These are phyloP conservation scores for Hemichromis elongatus DNA, from an alignment of 2,113 vertebrate genomes.

Conservation along the genomic window DNA sequence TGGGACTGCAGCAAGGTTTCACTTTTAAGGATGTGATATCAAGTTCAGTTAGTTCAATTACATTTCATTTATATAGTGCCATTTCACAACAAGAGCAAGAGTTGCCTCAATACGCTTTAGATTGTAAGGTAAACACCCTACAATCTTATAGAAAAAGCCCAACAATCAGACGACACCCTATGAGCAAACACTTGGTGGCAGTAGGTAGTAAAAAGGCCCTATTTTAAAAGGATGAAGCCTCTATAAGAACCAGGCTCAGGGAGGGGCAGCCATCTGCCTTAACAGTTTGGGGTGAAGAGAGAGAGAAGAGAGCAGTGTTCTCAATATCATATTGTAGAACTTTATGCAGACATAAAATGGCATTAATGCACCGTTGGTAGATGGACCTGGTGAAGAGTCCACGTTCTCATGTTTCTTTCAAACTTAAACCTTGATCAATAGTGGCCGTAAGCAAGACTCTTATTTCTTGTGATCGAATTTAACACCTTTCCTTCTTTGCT, in stretches of 20 bases:
- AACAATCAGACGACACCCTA: background rate
- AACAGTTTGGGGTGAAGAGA: background rate
- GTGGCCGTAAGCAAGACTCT: background rate
- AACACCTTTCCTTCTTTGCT: background rate
- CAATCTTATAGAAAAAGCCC: background rate
- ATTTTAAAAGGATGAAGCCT: background rate
- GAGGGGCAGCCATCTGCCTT: background rate
- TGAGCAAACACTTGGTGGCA: background rate
- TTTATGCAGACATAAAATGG: background rate
- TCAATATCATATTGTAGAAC: background rate
- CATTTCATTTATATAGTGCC: background rate
- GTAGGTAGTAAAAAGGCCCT: background rate
- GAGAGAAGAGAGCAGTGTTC: background rate
- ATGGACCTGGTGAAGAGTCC: background rate
- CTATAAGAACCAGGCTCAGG: background rate
- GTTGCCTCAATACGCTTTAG: background rate
- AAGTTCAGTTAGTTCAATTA: background rate
- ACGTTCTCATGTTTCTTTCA: slow-evolving; percentile 26
- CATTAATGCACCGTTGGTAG: background rate
- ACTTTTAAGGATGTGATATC: background rate
- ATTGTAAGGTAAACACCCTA: background rate
- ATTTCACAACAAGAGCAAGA: background rate
- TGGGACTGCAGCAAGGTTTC: background rate
- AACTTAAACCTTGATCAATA: slow-evolving; percentile 33
- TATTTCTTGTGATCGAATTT: background rate